Evolutionary conservation across 2,797 vertebrate species (phyloP).

Genomic region (Acanthiza pusilla): DNA sequence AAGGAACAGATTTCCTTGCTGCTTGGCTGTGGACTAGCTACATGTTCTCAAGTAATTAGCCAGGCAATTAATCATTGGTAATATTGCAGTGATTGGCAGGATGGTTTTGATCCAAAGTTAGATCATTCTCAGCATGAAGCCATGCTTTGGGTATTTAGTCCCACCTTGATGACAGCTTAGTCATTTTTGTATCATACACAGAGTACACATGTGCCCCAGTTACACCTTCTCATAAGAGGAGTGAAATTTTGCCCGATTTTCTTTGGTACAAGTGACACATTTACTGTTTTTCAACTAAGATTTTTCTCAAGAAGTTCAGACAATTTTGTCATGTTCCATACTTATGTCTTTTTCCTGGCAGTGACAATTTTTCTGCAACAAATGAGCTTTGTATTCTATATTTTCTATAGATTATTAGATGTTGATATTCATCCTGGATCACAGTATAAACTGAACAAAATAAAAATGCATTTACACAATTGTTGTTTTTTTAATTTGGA

Average conservation of each 20-base stretch:
- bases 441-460: neutral
- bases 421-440: neutral
- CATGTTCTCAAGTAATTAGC: neutral
- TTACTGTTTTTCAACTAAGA: neutral
- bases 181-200: neutral
- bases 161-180: neutral
- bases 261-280: neutral
- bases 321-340: neutral
- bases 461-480: neutral
- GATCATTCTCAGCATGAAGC: neutral
- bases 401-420: neutral
- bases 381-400: neutral
- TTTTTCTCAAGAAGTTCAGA: neutral
- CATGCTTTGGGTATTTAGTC: neutral
- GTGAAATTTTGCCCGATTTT: neutral
- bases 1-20: neutral
- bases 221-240: neutral
- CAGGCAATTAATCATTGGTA: neutral
- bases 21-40: neutral
- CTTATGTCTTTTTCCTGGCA: neutral
- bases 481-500: neutral
- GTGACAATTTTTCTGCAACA: neutral
- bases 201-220: neutral
- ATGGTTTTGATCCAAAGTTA: neutral
- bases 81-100: neutral